These are phyloP conservation scores for Heliocidaris erythrogramma DNA, from an alignment of 35 echinoderm and acorn worm species.

Conservation along the genomic window DNA sequence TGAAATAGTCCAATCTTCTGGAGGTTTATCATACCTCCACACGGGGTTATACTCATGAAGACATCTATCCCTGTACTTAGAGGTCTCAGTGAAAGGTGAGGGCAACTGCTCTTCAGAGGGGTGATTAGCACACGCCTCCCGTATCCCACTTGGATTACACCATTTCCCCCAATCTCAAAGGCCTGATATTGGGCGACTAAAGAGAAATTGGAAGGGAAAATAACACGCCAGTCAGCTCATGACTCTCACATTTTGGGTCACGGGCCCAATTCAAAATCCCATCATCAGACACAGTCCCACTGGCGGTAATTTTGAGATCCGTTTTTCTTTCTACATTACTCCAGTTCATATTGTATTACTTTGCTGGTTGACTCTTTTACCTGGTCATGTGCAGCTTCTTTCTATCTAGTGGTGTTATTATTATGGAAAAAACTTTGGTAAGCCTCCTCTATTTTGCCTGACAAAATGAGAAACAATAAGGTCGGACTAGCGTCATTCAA, in stretches of 20 bases:
- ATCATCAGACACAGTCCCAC: too few species aligned
- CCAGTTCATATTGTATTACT: too few species aligned
- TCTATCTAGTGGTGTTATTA: not conserved
- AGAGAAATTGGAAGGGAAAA: not conserved
- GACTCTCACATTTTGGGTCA: not conserved
- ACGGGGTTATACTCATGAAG: not conserved
- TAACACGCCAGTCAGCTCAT: not conserved
- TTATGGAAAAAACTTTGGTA: not conserved
- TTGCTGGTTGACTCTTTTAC: too few species aligned
- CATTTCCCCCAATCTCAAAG: not conserved
- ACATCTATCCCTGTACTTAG: not conserved
- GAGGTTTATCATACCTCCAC: not conserved
- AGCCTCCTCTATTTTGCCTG: not conserved
- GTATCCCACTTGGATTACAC: not conserved
- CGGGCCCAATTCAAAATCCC: not conserved
- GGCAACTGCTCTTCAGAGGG: not conserved
- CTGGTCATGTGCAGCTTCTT: not conserved
- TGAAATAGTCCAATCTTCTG: not conserved
- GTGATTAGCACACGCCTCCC: not conserved
- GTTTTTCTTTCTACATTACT: too few species aligned
- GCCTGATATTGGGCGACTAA: not conserved
- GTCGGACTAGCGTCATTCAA: not conserved
- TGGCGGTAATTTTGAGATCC: too few species aligned
- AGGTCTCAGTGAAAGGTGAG: not conserved
- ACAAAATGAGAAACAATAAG: too few species aligned